These are phyloP conservation scores for Gambelia wislizenii DNA, from an alignment of 2,797 vertebrate genomes.

Conservation along the genomic window DNA sequence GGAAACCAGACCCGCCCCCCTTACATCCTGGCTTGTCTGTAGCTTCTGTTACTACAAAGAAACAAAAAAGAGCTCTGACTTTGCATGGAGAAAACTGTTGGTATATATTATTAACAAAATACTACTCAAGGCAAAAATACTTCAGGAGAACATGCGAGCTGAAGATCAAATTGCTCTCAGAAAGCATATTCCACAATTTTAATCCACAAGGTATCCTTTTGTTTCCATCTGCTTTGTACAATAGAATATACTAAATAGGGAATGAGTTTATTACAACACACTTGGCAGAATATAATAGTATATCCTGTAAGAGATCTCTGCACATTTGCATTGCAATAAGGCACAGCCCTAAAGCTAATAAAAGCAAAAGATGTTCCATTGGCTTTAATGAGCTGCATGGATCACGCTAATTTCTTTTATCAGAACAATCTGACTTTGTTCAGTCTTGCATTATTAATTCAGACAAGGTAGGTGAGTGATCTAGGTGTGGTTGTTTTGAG, in stretches of 20 bases:
- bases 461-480: neutral
- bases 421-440: constrained; percentile 17
- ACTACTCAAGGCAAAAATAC: constrained; percentile 10
- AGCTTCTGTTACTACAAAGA: neutral
- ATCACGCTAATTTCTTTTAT: constrained; percentile 27
- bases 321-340: neutral
- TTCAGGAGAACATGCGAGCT: neutral
- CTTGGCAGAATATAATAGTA: neutral
- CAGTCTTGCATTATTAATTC: constrained; percentile 20
- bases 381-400: constrained; percentile 20
- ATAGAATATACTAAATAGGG: neutral
- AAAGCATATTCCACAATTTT: constrained; percentile 29
- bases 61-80: neutral
- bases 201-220: neutral
- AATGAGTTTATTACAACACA: neutral
- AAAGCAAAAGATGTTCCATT: constrained; percentile 40
- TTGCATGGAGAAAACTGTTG: neutral
- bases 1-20: too few species aligned
- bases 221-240: constrained; percentile 24
- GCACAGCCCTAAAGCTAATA: neutral
- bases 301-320: neutral
- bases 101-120: neutral
- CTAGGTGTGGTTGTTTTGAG: neutral
- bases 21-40: too few species aligned
- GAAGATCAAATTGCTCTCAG: neutral